These are phyloP conservation scores for Sebastes alutus DNA, from an alignment of 2,797 vertebrate species.

Conservation along the genomic window DNA sequence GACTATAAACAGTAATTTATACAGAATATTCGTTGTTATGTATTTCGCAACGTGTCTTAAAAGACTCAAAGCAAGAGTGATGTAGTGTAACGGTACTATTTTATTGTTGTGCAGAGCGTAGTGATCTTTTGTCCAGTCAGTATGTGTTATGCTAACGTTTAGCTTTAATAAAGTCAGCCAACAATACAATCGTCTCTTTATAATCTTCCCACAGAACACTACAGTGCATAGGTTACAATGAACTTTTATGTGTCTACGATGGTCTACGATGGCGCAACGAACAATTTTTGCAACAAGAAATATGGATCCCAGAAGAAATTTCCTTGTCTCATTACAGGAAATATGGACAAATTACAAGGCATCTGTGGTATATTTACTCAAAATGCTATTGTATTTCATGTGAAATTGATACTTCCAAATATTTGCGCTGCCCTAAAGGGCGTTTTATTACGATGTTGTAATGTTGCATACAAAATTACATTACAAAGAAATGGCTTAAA, in stretches of 20 bases:
- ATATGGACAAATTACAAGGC: slow-evolving; percentile 27
- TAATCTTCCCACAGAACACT: not conserved
- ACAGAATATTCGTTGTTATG: not conserved
- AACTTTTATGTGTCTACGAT: not conserved
- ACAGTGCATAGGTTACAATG: not conserved
- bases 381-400: slow-evolving; percentile 7
- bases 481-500: slow-evolving; percentile 25
- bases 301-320: slow-evolving; percentile 1
- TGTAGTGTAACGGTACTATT: not conserved
- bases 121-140: not conserved
- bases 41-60: not conserved
- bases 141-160: not conserved
- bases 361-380: slow-evolving; percentile 23
- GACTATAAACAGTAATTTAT: not conserved
- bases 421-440: not conserved
- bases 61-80: not conserved
- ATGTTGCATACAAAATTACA: slow-evolving; percentile 20
- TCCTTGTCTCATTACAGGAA: slow-evolving; percentile 13
- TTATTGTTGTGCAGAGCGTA: not conserved
- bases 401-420: slow-evolving; percentile 12
- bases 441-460: slow-evolving; percentile 20
- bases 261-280: not conserved
- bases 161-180: not conserved
- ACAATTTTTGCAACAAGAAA: slow-evolving; percentile 6
- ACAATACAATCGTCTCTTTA: not conserved